Evolutionary conservation across 2,888 invertebrate species (phyloP).

Genomic region (Heliconius erato): DNA sequence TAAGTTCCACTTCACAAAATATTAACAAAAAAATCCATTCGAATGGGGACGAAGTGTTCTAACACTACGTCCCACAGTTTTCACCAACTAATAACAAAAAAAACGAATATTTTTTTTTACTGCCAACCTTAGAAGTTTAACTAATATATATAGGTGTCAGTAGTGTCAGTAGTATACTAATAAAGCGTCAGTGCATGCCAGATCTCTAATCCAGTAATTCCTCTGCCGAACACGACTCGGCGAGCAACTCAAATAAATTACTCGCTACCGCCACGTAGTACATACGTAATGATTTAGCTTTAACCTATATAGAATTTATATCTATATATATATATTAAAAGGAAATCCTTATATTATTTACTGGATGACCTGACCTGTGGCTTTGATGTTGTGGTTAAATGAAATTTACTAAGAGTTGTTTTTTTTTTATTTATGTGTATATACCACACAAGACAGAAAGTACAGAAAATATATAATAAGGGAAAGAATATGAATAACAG

Average conservation of each 20-base stretch:
- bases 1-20: too few species aligned
- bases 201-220: conserved; percentile 56
- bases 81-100: too few species aligned
- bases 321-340: not conserved
- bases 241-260: conserved; percentile 58
- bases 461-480: too few species aligned
- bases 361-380: not conserved
- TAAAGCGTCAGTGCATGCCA: conserved; percentile 52
- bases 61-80: too few species aligned
- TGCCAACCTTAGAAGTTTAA: not conserved
- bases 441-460: too few species aligned
- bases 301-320: not conserved
- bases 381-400: too few species aligned
- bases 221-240: conserved; percentile 54
- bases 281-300: conserved; percentile 49
- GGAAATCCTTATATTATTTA: conserved; percentile 11
- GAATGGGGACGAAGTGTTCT: too few species aligned
- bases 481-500: too few species aligned
- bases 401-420: too few species aligned
- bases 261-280: conserved; percentile 50
- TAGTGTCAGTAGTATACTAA: conserved; percentile 41
- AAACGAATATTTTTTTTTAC: not conserved
- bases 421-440: too few species aligned
- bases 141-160: not conserved
- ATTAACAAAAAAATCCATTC: too few species aligned